Base-by-base conservation (phyloP, 2,888 invertebrate species). In the Xanthorhoe designata region DNA sequence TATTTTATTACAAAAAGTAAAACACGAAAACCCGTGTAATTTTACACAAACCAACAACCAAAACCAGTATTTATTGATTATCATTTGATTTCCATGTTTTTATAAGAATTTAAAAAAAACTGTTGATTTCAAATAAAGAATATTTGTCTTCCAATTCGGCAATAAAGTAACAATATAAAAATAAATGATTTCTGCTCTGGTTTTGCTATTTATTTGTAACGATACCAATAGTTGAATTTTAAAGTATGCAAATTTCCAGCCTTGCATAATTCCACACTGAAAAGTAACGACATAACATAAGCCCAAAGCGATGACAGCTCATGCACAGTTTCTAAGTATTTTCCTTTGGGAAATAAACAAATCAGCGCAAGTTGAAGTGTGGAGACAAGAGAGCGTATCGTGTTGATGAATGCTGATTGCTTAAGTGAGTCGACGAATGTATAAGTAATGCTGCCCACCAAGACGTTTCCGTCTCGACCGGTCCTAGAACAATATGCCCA, bases 371-470 rank as follows among this genome's bases (percentile, higher is more conserved):
- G 77, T 80, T 75, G 82, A 83, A 83, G 85, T 81, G 81, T 79
- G 77, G 82, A 86, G 88, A 88, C 89, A 86, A 83, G 84, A 85
- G 82, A 83, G 86, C 88, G 88, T 86, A 89, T 88, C 85, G 84
- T 84, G 88, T 87, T 92, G 92, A 92, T 91, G 87, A 91, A 92
- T 92, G 92, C 87, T 92, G 91, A 92, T 93, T 92, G 91, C 91
- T 91, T 89, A 90, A 91, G 88, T 88, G 87, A 89, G 87, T 88
- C 87, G 84, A 85, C 88, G 90, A 89, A 90, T 92, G 91, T 88
- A 92, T 92, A 92, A 91, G 87, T 91, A 92, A 93, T 91, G 87
- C 77, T 81, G 83, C 88, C 88, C 88, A 86, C 91, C 89, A 81
- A 83, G 81, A 83, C 80, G 89, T 88, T 91, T 90, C 91, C 90